These are phyloP conservation scores for Philaethria dido DNA, from an alignment of 2,888 invertebrate species.

Conservation along the genomic window DNA sequence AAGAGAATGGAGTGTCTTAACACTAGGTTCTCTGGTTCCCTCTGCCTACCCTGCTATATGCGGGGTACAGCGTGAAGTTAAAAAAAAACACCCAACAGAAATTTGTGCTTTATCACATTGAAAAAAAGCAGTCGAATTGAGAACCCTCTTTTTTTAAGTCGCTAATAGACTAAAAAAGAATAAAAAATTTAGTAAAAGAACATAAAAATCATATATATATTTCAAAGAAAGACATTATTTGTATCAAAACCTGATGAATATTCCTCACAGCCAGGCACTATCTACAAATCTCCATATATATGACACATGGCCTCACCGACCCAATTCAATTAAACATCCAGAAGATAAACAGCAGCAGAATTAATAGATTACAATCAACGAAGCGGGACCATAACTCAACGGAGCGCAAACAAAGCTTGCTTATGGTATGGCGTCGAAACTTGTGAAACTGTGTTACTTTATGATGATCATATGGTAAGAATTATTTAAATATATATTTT, in stretches of 20 bases:
- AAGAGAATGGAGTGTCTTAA: too few relatives aligned
- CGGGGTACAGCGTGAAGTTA: too few relatives aligned
- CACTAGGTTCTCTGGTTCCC: too few relatives aligned
- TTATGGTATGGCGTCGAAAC: conserved; percentile 46
- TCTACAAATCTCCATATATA: conserved; percentile 30
- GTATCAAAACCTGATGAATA: neutral
- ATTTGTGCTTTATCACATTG: too few relatives aligned
- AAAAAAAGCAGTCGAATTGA: too few relatives aligned
- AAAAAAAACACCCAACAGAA: too few relatives aligned
- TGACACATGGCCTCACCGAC: conserved; percentile 33
- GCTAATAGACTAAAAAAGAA: too few relatives aligned
- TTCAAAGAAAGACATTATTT: neutral
- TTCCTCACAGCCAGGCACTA: conserved; percentile 3
- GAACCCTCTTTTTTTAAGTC: too few relatives aligned
- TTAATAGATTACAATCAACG: conserved; percentile 61
- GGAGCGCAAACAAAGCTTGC: conserved; percentile 44
- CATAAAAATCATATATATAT: neutral
- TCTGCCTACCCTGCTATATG: too few relatives aligned
- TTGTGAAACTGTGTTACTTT: conserved; percentile 26
- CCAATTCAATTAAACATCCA: conserved; percentile 50
- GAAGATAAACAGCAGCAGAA: conserved; percentile 54
- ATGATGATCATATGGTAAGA: neutral
- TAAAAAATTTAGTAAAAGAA: too few relatives aligned
- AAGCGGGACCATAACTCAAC: conserved; percentile 57
- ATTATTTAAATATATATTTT: neutral